Conservation (phyloP, 2,888 invertebrate genomes). For the Perithous albicinctus region DNA sequence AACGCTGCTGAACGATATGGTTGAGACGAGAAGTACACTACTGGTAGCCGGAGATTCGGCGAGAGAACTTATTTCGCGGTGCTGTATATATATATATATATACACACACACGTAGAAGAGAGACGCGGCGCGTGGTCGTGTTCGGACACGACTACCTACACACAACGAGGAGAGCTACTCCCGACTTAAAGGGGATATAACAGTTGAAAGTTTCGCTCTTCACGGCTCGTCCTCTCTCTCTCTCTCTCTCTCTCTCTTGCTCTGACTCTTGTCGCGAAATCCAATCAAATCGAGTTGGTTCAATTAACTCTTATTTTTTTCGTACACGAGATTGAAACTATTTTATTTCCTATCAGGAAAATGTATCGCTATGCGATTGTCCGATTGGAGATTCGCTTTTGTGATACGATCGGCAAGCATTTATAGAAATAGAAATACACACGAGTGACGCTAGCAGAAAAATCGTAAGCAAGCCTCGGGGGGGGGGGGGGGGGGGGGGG, state of each 20-base stretch:
- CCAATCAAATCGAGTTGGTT: conserved; percentile 18
- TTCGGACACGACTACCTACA: no score
- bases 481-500: not conserved
- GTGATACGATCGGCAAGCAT: conserved; percentile 30
- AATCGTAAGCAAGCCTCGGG: conserved; percentile 27
- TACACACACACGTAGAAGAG: no score
- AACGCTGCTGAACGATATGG: conserved; percentile 19
- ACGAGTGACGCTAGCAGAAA: not conserved
- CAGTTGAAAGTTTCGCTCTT: conserved; percentile 42
- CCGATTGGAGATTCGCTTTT: conserved; percentile 4
- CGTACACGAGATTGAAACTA: not conserved
- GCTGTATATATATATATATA: conserved; percentile 28
- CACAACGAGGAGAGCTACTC: conserved; percentile 61
- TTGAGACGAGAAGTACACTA: conserved; percentile 23
- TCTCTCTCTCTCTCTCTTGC: no score
- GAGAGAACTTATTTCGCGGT: conserved; percentile 43
- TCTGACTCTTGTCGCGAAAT: no score
- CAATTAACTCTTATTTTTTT: conserved; percentile 12
- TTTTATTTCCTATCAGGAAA: not conserved
- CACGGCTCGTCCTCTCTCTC: conserved; percentile 1
- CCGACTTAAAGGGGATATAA: conserved; percentile 72
- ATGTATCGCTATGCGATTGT: conserved; percentile 11
- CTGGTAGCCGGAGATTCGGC: conserved; percentile 14
- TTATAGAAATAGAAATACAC: not conserved
- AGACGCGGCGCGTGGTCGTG: conserved; percentile 25